Conservation (phyloP, 2,113 vertebrate genomes). For the Cheirogaleus medius region DNA sequence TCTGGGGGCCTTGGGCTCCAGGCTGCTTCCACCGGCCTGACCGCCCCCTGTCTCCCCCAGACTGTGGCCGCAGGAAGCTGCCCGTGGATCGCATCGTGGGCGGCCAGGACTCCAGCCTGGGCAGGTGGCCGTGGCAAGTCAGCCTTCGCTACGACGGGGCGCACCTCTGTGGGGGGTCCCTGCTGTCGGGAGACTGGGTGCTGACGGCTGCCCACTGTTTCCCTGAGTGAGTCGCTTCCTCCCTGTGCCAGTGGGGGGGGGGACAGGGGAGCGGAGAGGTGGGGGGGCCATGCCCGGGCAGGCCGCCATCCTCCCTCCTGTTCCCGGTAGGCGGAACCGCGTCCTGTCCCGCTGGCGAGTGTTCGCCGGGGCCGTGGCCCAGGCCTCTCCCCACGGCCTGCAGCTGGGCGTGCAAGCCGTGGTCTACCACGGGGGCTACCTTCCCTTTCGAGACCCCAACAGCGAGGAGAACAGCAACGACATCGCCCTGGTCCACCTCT, state of each 20-base stretch:
- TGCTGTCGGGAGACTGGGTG: constrained; percentile 93
- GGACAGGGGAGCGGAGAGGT: background rate
- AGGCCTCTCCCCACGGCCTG: constrained; percentile 84
- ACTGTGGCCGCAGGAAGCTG: constrained; percentile 91
- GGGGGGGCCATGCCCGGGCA: background rate
- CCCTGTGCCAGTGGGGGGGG: background rate
- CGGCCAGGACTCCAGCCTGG: constrained; percentile 89
- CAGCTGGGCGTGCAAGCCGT: constrained; percentile 89
- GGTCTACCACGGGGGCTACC: constrained; percentile 92
- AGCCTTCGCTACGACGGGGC: constrained; percentile 91
- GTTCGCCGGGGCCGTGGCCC: constrained; percentile 89
- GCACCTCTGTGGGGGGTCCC: constrained; percentile 92
- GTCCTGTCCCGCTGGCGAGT: constrained; percentile 89
- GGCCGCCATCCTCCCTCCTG: background rate
- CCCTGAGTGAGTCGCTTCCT: constrained; percentile 87
- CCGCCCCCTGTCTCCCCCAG: constrained; percentile 69
- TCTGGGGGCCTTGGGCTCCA: background rate
- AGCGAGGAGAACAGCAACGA: constrained; percentile 94
- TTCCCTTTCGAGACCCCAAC: constrained; percentile 91
- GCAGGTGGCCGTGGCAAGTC: constrained; percentile 94
- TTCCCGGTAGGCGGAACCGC: constrained; percentile 86
- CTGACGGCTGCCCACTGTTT: constrained; percentile 94
- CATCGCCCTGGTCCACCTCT: constrained; percentile 90
- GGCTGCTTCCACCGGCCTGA: fast-evolving
- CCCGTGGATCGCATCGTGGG: constrained; percentile 92